phyloP scores from a whole-genome alignment of 2,797 vertebrate genomes.

The Oophaga sylvatica region DNA sequence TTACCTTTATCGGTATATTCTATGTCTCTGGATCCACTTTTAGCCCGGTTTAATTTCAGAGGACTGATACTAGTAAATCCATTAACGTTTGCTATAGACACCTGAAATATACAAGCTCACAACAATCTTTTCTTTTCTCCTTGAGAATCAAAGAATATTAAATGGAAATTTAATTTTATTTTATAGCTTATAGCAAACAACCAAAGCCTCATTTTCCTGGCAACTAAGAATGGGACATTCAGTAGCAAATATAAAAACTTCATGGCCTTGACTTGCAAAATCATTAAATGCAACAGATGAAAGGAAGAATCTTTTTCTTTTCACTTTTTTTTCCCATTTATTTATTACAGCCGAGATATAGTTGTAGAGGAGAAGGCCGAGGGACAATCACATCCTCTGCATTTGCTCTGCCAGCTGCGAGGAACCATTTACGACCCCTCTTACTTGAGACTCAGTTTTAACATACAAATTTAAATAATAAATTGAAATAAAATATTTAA shows the following conservation, averaged over 20 bases:
- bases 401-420: background rate
- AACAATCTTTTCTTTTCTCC: background rate
- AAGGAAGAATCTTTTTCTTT: background rate
- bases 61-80: background rate
- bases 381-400: background rate
- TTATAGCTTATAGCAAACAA: background rate
- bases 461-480: background rate
- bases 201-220: background rate
- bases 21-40: background rate
- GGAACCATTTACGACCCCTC: background rate
- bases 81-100: background rate
- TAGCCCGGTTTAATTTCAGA: background rate
- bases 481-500: background rate
- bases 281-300: conserved; percentile 6
- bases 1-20: background rate
- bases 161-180: background rate
- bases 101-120: no score
- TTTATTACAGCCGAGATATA: background rate
- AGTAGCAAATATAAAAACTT: background rate
- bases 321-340: background rate
- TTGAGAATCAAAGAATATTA: background rate
- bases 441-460: background rate
- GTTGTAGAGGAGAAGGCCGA: background rate
- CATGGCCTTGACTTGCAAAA: background rate
- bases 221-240: conserved; percentile 10